Evolutionary conservation across 1,140 invertebrate genomes (phyloP), one percentile per base, ranked within the genome.

Genomic region (Littorina saxatilis): DNA sequence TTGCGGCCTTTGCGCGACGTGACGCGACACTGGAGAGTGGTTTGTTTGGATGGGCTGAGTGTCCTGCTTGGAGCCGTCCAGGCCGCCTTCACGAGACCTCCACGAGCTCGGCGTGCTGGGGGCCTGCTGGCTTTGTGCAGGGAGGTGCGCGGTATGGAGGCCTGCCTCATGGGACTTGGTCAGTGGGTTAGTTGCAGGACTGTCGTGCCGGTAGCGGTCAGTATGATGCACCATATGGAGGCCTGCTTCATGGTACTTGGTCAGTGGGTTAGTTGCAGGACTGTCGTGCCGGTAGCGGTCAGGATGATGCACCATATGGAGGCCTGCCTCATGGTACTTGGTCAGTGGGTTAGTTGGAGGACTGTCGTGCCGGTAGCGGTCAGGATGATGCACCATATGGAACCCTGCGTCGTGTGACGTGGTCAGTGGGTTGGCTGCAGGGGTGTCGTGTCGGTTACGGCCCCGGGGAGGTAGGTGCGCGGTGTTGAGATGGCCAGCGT

Each of bases 41-140:
- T n/a, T n/a, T n/a, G n/a, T n/a, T n/a, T n/a, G n/a, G n/a, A n/a
- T n/a, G n/a, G n/a, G n/a, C n/a, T n/a, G n/a, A n/a, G n/a, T n/a
- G n/a, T n/a, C n/a, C n/a, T n/a, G n/a, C n/a, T n/a, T n/a, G n/a
- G n/a, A n/a, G 9, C 27, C 47, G 43, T 73, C 70, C 70, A 73
- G 40, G n/a, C 70, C 70, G 39, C 50, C 70, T 73, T 73, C 70
- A 40, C 50, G 43, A 1, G 70, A 73, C 27, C 70, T 43, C 70
- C 70, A 73, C 23, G 70, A 3, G 23, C n/a, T n/a, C 40, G 50
- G 20, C 27, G 13, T 50, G 40, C 23, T 50, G 3, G 37, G 68
- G 37, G 2, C 3, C 11, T 5, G 15, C 13, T 32, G 17, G 13
- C 2, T 13, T 1, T 5, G 32, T 50, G 1, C 5, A 23, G 40